A percentile compares a stretch with the other conserved stretches of the same genome.
Conservation (phyloP, 2,797 vertebrate species). For the Cygnus olor region DNA sequence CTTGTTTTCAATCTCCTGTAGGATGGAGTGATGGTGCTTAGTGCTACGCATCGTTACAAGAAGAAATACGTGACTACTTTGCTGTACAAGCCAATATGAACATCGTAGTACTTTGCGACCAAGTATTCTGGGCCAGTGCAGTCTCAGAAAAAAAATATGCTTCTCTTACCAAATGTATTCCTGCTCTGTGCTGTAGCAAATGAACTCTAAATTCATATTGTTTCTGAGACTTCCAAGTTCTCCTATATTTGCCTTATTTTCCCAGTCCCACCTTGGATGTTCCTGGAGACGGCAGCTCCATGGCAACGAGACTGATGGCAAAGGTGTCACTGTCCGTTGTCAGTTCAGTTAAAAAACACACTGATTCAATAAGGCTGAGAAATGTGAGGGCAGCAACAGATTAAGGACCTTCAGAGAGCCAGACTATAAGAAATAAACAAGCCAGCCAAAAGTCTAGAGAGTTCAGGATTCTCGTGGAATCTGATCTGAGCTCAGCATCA, state of each 20-base stretch:
- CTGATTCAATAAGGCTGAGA: not conserved
- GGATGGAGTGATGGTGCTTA: slow-evolving; percentile 99
- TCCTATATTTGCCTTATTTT: slow-evolving; percentile 52
- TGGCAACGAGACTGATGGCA: not conserved
- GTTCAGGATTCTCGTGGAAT: slow-evolving; percentile 27
- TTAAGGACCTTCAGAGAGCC: not conserved
- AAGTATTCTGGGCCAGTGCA: not conserved
- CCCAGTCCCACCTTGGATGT: slow-evolving; percentile 37
- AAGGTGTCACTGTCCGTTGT: not conserved
- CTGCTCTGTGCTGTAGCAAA: slow-evolving; percentile 50
- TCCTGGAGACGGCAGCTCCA: slow-evolving; percentile 44
- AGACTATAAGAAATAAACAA: not conserved
- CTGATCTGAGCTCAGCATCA: not conserved
- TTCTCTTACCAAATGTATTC: slow-evolving; percentile 22
- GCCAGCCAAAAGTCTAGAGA: slow-evolving; percentile 2
- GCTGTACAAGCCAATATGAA: slow-evolving; percentile 96
- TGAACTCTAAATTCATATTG: slow-evolving; percentile 38
- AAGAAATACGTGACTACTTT: slow-evolving; percentile 98
- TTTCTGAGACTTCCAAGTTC: slow-evolving; percentile 50
- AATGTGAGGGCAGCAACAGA: not conserved
- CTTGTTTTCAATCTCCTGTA: slow-evolving; percentile 65
- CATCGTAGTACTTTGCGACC: not conserved
- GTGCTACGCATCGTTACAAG: slow-evolving; percentile 95
- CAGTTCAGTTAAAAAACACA: not conserved
- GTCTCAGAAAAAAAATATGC: not conserved